Evolutionary conservation across 2,888 invertebrate species (phyloP).

Genomic region (Xylophagus ater): DNA sequence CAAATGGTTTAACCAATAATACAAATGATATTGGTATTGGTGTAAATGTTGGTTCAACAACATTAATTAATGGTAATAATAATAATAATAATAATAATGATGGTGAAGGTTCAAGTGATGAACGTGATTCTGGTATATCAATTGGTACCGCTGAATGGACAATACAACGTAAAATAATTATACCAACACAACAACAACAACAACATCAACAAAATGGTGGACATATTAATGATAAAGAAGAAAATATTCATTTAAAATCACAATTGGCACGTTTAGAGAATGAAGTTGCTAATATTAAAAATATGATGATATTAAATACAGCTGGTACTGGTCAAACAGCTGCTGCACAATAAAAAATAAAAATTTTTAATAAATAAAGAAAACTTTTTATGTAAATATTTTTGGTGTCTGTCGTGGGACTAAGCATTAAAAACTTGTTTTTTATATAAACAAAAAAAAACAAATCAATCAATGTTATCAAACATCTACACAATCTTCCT

Average conservation of each 20-base stretch:
- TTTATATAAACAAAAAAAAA: too few relatives aligned
- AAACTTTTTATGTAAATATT: too few relatives aligned
- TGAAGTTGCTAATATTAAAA: constrained; percentile 83
- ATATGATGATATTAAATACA: constrained; percentile 59
- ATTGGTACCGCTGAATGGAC: constrained; percentile 44
- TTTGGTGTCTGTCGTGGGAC: too few relatives aligned
- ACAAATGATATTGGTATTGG: too few relatives aligned
- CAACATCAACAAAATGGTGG: constrained; percentile 17
- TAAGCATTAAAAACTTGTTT: too few relatives aligned
- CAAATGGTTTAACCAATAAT: too few relatives aligned
- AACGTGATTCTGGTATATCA: constrained; percentile 81
- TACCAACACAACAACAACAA: constrained; percentile 14
- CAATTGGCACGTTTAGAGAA: constrained; percentile 80
- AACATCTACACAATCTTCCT: too few relatives aligned
- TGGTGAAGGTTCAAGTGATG: constrained; percentile 81
- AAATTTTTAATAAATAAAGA: too few relatives aligned
- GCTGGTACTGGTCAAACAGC: constrained; percentile 21
- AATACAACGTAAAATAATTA: constrained; percentile 16
- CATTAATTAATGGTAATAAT: too few relatives aligned
- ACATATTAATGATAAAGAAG: constrained; percentile 38
- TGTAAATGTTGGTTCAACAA: too few relatives aligned
- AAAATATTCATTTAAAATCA: constrained; percentile 66
- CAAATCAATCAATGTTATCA: too few relatives aligned
- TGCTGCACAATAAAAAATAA: constrained; percentile 13
- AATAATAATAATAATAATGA: too few relatives aligned